Evolutionary conservation across 2,797 vertebrate species (phyloP).

Genomic region (Sparus aurata): DNA sequence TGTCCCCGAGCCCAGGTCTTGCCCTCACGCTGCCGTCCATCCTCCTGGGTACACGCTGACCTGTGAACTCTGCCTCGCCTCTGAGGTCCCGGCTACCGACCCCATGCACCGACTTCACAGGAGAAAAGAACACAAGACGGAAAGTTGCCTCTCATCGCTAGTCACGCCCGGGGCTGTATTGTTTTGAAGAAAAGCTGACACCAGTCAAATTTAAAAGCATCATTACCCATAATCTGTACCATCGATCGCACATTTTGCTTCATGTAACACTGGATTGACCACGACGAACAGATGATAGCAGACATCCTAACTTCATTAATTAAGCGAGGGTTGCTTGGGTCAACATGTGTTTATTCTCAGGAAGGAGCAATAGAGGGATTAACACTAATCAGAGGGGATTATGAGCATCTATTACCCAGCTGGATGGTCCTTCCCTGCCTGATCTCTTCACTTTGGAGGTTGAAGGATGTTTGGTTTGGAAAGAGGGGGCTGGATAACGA

Average conservation of each 20-base stretch:
- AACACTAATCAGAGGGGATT: conserved; percentile 81
- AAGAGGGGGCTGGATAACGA: conserved; percentile 69
- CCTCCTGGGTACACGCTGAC: conserved; percentile 78
- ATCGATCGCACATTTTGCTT: conserved; percentile 6
- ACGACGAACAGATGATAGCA: conserved; percentile 24
- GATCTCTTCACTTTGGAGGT: conserved; percentile 64
- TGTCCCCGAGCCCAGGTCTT: conserved; percentile 74
- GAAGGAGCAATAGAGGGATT: conserved; percentile 79
- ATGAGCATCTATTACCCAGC: conserved; percentile 72
- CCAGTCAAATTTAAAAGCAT: conserved; percentile 31
- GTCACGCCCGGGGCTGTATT: conserved; percentile 58
- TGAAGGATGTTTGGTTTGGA: conserved; percentile 79
- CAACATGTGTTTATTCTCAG: conserved; percentile 79
- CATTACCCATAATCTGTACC: conserved; percentile 27
- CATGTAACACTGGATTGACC: background rate
- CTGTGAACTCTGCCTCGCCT: conserved; percentile 79
- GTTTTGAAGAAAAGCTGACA: conserved; percentile 40
- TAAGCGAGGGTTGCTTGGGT: conserved; percentile 74
- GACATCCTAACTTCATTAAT: conserved; percentile 77
- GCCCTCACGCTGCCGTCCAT: conserved; percentile 64
- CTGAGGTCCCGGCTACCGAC: conserved; percentile 71
- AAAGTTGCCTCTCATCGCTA: conserved; percentile 66
- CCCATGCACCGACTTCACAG: conserved; percentile 74
- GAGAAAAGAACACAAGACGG: conserved; percentile 70
- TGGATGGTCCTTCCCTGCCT: conserved; percentile 64